Evolutionary conservation across 2,113 vertebrate species (phyloP), one percentile per base, ranked within the genome.

Genomic region (Conger conger): DNA sequence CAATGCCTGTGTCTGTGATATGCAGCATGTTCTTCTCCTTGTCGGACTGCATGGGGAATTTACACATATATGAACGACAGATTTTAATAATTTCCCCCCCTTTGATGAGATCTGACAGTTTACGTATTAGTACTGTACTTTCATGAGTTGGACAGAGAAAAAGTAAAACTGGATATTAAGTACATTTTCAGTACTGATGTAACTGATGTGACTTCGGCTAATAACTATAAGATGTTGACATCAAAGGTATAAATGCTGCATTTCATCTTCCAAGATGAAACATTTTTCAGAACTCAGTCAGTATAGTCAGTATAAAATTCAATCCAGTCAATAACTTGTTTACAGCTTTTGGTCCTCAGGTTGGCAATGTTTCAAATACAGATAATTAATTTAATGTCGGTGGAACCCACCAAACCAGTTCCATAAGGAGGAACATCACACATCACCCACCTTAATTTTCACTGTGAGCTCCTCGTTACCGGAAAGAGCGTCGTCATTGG

Each of bases 21-120:
- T 99, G 98, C 36, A 99, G 95, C 97, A 99, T 96, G 87, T 99
- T 99, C 95, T 97, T 99, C 88, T 99, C 98, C 90, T 99, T 99
- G 90, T 99, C 98, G 88, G 97, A 97, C 98, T 99, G 79, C 0
- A 82, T n/a, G 89, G 86, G 4, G 27, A 82, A 77, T 13, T 8
- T 7, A 30, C 57, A 79, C 11, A 37, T 9, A 17, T 33, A 63
- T 63, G 57, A 63, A 63, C 20, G 27, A 3, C 45, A 50, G 6
- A 1, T 50, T 50, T 50, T 50, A 11, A 8, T 16, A 7, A 8
- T 15, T 15, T 16, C 57, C 57, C 23, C 23, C 17, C 57, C 57
- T 63, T 23, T 63, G 57, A 23, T 5, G 57, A 63, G 18, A 7
- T 63, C 27, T 60, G 3, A 23, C 27, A 6, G 3, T 27, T 27